Conservation (phyloP, 2,888 invertebrate species). For the Chalcis sispes region DNA sequence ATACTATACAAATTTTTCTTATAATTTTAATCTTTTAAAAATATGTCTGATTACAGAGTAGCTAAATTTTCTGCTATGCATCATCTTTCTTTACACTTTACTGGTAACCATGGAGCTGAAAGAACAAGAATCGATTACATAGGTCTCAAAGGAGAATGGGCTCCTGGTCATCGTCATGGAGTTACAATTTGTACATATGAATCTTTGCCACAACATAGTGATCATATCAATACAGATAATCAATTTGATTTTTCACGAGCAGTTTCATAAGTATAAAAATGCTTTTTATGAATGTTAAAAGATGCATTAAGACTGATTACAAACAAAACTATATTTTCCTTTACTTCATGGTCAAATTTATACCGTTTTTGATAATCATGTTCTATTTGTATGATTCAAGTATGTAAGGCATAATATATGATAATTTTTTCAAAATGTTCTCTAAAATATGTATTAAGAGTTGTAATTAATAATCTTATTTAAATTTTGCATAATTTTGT, state of each 20-base stretch:
- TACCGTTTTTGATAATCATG: background rate
- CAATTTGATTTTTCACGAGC: constrained; percentile 44
- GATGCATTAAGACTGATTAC: constrained; percentile 12
- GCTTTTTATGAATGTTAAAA: constrained; percentile 19
- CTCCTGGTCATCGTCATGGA: constrained; percentile 89
- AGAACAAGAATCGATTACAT: constrained; percentile 93
- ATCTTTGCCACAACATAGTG: constrained; percentile 87
- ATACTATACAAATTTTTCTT: constrained; percentile 10
- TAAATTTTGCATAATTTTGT: constrained; percentile 30
- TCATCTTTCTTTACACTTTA: constrained; percentile 94
- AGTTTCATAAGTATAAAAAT: constrained; percentile 48
- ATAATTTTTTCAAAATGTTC: background rate
- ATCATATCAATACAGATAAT: constrained; percentile 81
- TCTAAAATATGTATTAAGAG: background rate
- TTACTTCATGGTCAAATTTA: background rate
- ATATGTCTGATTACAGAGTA: constrained; percentile 80
- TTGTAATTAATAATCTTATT: constrained; percentile 6
- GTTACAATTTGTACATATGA: constrained; percentile 96
- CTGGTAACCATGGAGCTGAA: constrained; percentile 91
- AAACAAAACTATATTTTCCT: background rate
- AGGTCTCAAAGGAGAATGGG: constrained; percentile 95
- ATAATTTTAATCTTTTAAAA: background rate
- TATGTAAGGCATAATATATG: constrained; percentile 2
- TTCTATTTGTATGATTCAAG: background rate
- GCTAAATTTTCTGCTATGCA: constrained; percentile 94